phyloP scores from a whole-genome alignment of 2,888 invertebrate species.

The Pinctada fucata region DNA sequence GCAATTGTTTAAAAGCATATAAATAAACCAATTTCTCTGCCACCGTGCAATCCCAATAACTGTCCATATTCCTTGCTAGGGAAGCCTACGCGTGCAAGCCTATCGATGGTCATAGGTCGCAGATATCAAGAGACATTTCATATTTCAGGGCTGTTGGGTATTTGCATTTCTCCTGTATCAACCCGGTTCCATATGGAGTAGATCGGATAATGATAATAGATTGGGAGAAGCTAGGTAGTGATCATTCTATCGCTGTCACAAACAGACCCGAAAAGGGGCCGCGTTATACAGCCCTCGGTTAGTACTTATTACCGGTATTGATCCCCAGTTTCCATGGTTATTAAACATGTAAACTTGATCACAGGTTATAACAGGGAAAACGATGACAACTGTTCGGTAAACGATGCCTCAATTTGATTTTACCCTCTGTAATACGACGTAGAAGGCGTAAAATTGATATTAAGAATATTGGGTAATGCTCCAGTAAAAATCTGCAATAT shows the following conservation, averaged over 20 bases:
- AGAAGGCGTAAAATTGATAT: slow-evolving; percentile 16
- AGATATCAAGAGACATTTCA: not conserved
- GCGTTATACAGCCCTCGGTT: slow-evolving; percentile 1
- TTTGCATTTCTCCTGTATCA: not conserved
- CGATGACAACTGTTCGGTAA: not conserved
- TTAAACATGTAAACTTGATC: slow-evolving; percentile 26
- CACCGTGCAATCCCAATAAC: not conserved
- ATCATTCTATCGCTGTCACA: slow-evolving; percentile 13
- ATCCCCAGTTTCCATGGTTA: slow-evolving; percentile 34
- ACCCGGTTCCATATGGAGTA: not conserved
- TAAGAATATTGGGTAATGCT: not conserved
- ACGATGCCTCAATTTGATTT: not conserved
- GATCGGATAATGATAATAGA: not conserved
- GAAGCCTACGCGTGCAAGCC: not conserved
- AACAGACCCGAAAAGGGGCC: not conserved
- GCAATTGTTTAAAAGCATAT: slow-evolving; percentile 1
- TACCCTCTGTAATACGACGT: slow-evolving; percentile 2
- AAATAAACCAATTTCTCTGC: not conserved
- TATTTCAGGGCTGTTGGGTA: not conserved
- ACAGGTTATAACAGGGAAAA: slow-evolving; percentile 23
- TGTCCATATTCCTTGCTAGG: not conserved
- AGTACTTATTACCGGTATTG: slow-evolving; percentile 35
- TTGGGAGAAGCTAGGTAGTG: not conserved
- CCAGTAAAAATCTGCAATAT: not conserved
- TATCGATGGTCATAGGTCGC: not conserved